These are phyloP conservation scores for Erannis defoliaria DNA, from an alignment of 2,888 invertebrate species.

Conservation along the genomic window DNA sequence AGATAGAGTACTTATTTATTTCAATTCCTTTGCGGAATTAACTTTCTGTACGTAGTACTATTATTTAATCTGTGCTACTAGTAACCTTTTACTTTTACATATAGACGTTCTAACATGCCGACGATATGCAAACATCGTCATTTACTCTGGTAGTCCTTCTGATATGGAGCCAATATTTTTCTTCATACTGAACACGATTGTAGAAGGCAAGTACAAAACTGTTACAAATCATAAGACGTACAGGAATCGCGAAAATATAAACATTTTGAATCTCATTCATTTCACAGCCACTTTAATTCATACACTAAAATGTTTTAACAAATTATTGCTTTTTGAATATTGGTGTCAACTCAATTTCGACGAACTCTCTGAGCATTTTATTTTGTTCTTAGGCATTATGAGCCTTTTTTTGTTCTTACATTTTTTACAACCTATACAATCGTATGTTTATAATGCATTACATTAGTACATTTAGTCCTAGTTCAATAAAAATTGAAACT, in stretches of 20 bases:
- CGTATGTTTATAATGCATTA: neutral
- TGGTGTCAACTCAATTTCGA: neutral
- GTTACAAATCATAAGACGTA: constrained; percentile 1
- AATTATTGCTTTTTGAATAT: constrained; percentile 13
- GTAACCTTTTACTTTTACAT: no score
- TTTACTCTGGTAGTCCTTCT: no score
- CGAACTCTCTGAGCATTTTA: constrained; percentile 1
- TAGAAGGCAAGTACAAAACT: constrained; percentile 12
- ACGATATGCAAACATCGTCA: no score
- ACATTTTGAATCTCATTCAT: constrained; percentile 6
- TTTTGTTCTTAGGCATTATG: constrained; percentile 7
- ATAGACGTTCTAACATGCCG: no score
- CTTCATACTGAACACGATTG: constrained; percentile 16
- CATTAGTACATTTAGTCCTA: constrained; percentile 1
- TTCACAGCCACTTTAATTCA: constrained; percentile 23
- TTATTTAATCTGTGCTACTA: no score
- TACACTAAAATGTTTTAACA: neutral
- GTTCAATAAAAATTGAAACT: neutral
- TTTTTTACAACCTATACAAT: constrained; percentile 4
- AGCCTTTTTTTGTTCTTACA: neutral
- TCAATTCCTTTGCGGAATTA: no score
- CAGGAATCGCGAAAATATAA: constrained; percentile 10
- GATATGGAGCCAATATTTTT: neutral
- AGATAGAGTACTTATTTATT: no score
- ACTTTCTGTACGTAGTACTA: no score